Percentiles rank a stretch among this genome's conserved stretches.
Conservation (phyloP, 2,888 invertebrate genomes). For the Micropterix aruncella region DNA sequence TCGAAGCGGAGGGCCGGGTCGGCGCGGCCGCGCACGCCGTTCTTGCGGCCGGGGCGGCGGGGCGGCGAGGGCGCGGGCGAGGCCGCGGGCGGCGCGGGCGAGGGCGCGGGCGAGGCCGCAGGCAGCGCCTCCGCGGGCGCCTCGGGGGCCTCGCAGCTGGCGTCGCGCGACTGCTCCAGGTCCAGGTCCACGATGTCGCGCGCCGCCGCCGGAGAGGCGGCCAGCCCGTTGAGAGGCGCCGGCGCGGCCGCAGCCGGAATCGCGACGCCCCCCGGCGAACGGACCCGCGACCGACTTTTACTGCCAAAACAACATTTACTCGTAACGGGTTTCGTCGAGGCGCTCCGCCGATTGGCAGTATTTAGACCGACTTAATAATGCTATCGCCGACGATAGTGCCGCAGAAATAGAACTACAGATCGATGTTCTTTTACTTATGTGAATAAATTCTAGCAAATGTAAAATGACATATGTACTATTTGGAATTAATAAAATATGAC, state of each 20-base stretch:
- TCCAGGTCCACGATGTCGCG: slow-evolving; percentile 15
- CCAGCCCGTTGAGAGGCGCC: not conserved
- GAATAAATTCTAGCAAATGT: too few species aligned
- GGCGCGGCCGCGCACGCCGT: slow-evolving; percentile 21
- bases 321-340: too few species aligned
- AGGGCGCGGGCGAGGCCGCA: slow-evolving; percentile 3
- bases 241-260: not conserved
- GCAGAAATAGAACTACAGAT: too few species aligned
- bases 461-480: too few species aligned
- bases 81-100: slow-evolving; percentile 8
- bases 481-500: too few species aligned
- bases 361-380: too few species aligned
- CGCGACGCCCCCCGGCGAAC: not conserved
- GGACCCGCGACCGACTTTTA: not conserved
- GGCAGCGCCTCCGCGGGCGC: slow-evolving; percentile 5
- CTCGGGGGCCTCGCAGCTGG: slow-evolving; percentile 11
- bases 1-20: slow-evolving; percentile 18
- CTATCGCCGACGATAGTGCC: too few species aligned
- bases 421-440: too few species aligned
- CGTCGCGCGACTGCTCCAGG: slow-evolving; percentile 19
- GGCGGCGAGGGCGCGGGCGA: slow-evolving; percentile 10
- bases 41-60: slow-evolving; percentile 19
- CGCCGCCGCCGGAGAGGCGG: not conserved
- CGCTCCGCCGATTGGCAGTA: too few species aligned
- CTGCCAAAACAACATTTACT: too few species aligned